Evolutionary conservation across 2,113 vertebrate genomes (phyloP), one percentile per base, ranked within the genome.

Genomic region (Callopanchax toddi): DNA sequence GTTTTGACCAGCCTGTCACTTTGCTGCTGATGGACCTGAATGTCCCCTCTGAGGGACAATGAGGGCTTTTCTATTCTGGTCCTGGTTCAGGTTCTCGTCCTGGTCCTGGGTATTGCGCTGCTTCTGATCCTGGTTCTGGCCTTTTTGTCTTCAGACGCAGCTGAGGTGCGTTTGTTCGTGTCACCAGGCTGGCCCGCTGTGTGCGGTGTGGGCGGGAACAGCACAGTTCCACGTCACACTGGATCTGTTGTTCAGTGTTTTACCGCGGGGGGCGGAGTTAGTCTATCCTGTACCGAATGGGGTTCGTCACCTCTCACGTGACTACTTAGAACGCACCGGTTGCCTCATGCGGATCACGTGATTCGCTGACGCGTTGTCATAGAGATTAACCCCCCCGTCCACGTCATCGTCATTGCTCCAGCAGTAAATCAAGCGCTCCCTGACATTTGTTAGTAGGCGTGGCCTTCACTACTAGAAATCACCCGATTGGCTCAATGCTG

Each of bases 181-280:
- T 0, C 4, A 64, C 22, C 36, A 6, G 23, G 11, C 3, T 1
- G 0, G 18, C 1, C 9, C 22, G 11, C 23, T 2, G 8, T 2
- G n/a, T 6, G 0, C 6, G 1, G 0, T 10, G 3, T 0, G 63
- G 75, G 86, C 49, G 82, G 86, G 8, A 51, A 40, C 21, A 0
- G 12, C 1, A 5, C 5, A 56, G 67, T 78, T 83, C 86, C 83
- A 87, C 83, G 81, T 86, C 83, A 84, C 54, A 76, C 62, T 18
- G 62, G 2, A 16, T 16, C 16, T 22, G 78, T 75, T 71, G 71
- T 62, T n/a, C 60, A 25, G 13, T 23, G 0, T 13, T 36, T 1
- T 16, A 13, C 10, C 13, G 26, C 6, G 6, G 34, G 18, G 51
- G 71, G 71, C 29, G 60, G 64, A 46, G 57, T 6, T 44, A 26